Percentiles rank a stretch among this genome's conserved stretches.
Evolutionary conservation across 1,140 invertebrate genomes (phyloP).

Genomic region (Drosophila melanogaster): DNA sequence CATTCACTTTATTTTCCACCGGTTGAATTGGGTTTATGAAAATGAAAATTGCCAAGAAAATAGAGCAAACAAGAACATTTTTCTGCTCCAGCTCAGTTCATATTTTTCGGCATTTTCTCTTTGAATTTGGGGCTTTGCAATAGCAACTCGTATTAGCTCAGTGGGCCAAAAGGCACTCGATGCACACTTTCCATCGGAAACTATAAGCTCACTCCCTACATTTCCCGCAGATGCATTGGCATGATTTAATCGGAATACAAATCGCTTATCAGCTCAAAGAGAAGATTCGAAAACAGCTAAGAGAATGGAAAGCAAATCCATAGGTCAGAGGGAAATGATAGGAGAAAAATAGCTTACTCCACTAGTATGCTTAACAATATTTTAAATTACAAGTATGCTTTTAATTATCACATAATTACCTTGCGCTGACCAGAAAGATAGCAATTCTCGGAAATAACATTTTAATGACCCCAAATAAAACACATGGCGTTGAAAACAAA

Average conservation of each 20-base stretch:
- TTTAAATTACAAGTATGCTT: background rate
- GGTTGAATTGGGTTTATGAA: conserved; percentile 58
- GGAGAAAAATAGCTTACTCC: background rate
- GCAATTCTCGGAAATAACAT: background rate
- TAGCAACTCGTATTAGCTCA: conserved; percentile 43
- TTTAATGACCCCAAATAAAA: conserved; percentile 6
- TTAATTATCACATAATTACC: background rate
- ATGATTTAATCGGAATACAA: conserved; percentile 74
- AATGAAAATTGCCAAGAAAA: conserved; percentile 72
- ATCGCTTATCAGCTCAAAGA: conserved; percentile 57
- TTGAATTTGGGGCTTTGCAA: conserved; percentile 35
- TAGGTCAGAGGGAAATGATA: background rate
- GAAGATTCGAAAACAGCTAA: background rate
- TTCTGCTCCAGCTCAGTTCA: conserved; percentile 4
- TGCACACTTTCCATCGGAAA: conserved; percentile 1
- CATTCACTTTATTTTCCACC: conserved; percentile 57
- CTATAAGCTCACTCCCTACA: conserved; percentile 4
- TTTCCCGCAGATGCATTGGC: conserved; percentile 22
- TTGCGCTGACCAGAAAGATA: background rate
- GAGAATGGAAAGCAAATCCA: background rate
- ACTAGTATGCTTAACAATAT: background rate
- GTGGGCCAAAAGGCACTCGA: conserved; percentile 19
- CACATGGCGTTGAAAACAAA: conserved; percentile 1
- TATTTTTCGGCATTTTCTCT: conserved; percentile 23
- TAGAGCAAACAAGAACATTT: conserved; percentile 41